These are phyloP conservation scores for Nemotelus nigrinus DNA, from an alignment of 2,888 invertebrate genomes.

Conservation along the genomic window DNA sequence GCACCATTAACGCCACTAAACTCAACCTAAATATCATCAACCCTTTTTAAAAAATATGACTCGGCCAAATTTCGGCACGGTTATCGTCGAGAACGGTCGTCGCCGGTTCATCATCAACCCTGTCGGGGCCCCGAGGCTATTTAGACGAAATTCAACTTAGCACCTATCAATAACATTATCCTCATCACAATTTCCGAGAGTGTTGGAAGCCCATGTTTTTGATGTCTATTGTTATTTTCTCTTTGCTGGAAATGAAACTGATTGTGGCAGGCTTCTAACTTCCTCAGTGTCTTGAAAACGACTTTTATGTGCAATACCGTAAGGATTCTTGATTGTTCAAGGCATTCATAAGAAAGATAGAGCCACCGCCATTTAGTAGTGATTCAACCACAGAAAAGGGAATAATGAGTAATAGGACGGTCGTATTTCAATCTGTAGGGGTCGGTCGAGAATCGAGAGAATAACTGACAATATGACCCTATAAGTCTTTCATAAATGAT, in stretches of 20 bases:
- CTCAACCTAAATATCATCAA: background rate
- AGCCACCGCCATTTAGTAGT: background rate
- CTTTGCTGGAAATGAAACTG: too few species aligned
- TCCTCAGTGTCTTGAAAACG: too few species aligned
- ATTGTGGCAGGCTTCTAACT: too few species aligned
- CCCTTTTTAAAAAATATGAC: background rate
- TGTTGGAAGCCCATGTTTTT: too few species aligned
- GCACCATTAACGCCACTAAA: background rate
- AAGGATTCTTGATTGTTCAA: too few species aligned
- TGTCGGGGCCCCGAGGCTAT: background rate
- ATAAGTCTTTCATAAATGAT: background rate
- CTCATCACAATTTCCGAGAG: background rate
- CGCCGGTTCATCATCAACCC: too few species aligned
- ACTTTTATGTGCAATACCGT: too few species aligned
- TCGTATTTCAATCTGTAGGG: background rate
- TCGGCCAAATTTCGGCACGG: background rate
- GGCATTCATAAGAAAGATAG: too few species aligned
- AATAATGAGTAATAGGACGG: background rate
- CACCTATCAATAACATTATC: conserved; percentile 36
- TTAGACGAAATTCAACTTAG: conserved; percentile 14
- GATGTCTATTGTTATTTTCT: too few species aligned
- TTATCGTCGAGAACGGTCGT: too few species aligned
- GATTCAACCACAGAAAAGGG: background rate
- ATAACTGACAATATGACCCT: background rate
- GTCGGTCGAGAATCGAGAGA: background rate